Base-by-base conservation (phyloP, 2,113 vertebrate species). In the Apaloderma vittatum region DNA sequence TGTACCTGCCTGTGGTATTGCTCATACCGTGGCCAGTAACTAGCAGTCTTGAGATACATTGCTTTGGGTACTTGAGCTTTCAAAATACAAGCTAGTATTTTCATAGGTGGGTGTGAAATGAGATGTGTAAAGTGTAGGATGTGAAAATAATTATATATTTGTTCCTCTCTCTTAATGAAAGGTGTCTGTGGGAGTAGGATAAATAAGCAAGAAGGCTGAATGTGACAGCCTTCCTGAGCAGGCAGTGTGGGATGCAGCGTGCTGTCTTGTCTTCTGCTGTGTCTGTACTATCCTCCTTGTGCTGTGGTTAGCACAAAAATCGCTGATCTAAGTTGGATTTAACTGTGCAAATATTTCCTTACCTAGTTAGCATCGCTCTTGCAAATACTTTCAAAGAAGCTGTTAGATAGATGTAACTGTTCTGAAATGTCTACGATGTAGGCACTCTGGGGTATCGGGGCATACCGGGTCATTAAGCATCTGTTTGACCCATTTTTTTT, bases 91-190 rank as follows among this genome's bases (percentile, higher is more conserved):
- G 40, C 43, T 91, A 21, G 24, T 92, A 45, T 85, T 86, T 94
- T 92, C 74, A 24, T 54, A 58, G 68, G 79, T 73, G 74, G 90
- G 66, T 71, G 85, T 88, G 84, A 96, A 84, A 72, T 0, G 0
- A 62, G 40, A 82, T 89, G 73, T 52, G 52, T 81, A 26, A 93
- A 88, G 75, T 5, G 93, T 86, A 80, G 85, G 78, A 86, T 88
- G 82, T 93, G 95, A 83, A 90, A 86, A 71, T 92, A 91, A 84
- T 67, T 59, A 48, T 43, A 36, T 87, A 46, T 90, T 94, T 94
- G 34, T 94, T 92, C 45, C 22, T 68, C 4, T 92, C 43, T 26
- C 45, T 76, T 93, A 93, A 90, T 90, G 71, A 90, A 58, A 29
- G 55, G 32, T 88, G 62, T 79, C 77, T 93, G 54, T 78, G 46